phyloP scores from a whole-genome alignment of 2,888 invertebrate genomes.

The Sminthurinus aureus region DNA sequence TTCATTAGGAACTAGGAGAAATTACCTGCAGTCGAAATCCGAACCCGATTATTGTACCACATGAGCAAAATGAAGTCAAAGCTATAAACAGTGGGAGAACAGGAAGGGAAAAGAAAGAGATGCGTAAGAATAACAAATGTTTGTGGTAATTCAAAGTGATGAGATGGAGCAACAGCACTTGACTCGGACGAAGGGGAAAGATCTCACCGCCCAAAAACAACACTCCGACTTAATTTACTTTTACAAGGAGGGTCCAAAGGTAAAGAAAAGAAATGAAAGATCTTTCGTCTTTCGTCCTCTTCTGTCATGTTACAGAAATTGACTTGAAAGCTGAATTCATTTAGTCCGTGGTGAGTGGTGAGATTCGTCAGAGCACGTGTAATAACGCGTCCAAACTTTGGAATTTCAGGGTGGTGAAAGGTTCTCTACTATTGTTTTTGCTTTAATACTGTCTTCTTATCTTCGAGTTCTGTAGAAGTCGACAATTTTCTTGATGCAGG shows the following conservation, averaged over 20 bases:
- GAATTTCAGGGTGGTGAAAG: no score
- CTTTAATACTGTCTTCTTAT: no score
- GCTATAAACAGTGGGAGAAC: not conserved
- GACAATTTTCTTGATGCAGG: no score
- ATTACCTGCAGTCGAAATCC: no score
- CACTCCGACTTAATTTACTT: not conserved
- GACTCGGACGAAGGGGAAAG: not conserved
- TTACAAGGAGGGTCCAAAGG: not conserved
- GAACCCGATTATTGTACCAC: no score
- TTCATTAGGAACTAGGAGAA: no score
- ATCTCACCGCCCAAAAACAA: not conserved
- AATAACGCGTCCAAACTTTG: no score
- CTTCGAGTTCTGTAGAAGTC: no score
- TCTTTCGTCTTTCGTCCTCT: not conserved
- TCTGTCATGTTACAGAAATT: not conserved
- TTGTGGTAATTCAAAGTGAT: constrained; percentile 14
- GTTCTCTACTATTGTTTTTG: no score
- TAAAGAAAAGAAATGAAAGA: not conserved
- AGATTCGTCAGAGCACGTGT: no score
- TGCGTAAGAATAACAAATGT: not conserved
- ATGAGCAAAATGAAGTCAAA: not conserved
- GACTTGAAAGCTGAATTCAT: no score
- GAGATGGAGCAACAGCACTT: not conserved
- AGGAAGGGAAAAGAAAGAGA: not conserved
- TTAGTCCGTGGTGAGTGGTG: no score